Evolutionary conservation across 2,113 vertebrate genomes (phyloP).

Genomic region (Alligator mississippiensis): DNA sequence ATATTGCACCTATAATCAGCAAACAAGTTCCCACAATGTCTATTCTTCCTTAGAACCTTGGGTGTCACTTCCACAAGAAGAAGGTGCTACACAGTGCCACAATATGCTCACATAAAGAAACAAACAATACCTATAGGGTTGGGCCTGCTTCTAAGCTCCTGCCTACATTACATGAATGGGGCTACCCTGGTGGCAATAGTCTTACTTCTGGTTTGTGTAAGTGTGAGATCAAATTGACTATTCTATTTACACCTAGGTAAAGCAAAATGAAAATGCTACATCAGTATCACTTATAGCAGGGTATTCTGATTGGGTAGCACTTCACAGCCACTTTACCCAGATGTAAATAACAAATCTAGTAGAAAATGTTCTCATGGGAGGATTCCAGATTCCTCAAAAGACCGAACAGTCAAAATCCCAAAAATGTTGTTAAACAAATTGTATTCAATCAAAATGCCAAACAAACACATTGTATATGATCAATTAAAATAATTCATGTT

Average conservation of each 20-base stretch:
- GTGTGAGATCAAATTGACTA: background rate
- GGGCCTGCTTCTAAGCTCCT: background rate
- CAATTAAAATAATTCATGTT: too few species aligned
- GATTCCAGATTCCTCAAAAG: background rate
- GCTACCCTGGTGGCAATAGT: too few species aligned
- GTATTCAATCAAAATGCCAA: background rate
- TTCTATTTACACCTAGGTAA: background rate
- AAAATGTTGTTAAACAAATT: background rate
- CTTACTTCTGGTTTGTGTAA: background rate
- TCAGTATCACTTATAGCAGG: too few species aligned
- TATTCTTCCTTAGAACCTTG: background rate
- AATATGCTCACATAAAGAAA: background rate
- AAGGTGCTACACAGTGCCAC: background rate
- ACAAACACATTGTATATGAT: too few species aligned
- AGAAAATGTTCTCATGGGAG: background rate
- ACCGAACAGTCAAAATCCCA: background rate
- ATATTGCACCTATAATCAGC: background rate
- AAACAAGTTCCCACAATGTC: background rate
- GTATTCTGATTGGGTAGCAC: background rate
- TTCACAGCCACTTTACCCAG: background rate
- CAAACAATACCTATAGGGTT: background rate
- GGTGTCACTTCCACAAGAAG: background rate
- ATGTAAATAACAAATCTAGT: background rate
- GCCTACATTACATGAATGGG: background rate
- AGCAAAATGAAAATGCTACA: rapidly evolving